Percentiles rank a stretch among this genome's conserved stretches.
phyloP scores from a whole-genome alignment of 2,797 vertebrate species.

The Ctenopoma kingsleyae region DNA sequence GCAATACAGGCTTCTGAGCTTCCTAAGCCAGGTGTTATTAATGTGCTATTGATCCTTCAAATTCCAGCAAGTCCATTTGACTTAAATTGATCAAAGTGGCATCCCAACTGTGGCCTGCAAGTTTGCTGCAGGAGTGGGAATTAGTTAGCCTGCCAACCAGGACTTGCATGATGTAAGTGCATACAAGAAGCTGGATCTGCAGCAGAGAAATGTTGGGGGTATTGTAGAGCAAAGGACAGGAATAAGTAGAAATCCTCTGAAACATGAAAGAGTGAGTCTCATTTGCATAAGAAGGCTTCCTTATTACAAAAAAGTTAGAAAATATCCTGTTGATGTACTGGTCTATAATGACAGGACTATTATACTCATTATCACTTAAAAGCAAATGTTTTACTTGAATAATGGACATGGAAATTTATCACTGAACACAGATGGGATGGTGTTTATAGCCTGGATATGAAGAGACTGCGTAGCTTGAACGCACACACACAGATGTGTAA shows the following conservation, averaged over 20 bases:
- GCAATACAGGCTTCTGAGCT: slow-evolving; percentile 48
- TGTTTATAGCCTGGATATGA: slow-evolving; percentile 54
- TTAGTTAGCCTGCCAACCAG: slow-evolving; percentile 38
- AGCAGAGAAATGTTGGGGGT: slow-evolving; percentile 32
- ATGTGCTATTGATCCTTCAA: slow-evolving; percentile 82
- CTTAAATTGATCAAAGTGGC: slow-evolving; percentile 82
- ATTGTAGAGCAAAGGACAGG: slow-evolving; percentile 30
- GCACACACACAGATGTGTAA: slow-evolving; percentile 61
- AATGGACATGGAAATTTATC: slow-evolving; percentile 54
- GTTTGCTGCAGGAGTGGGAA: slow-evolving; percentile 67
- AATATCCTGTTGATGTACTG: slow-evolving; percentile 51
- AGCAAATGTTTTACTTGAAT: slow-evolving; percentile 60
- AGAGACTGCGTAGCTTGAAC: slow-evolving; percentile 15
- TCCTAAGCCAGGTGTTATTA: slow-evolving; percentile 79
- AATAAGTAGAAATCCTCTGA: slow-evolving; percentile 39
- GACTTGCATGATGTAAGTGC: slow-evolving; percentile 40
- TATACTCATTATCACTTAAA: slow-evolving; percentile 66
- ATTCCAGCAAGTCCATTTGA: slow-evolving; percentile 81
- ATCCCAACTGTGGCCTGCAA: slow-evolving; percentile 63
- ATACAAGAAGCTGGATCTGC: slow-evolving; percentile 24
- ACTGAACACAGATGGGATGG: slow-evolving; percentile 46
- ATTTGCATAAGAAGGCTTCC: slow-evolving; percentile 55
- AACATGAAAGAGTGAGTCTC: slow-evolving; percentile 50
- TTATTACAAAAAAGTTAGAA: slow-evolving; percentile 42
- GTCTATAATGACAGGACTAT: slow-evolving; percentile 46